Percentiles rank a stretch among this genome's conserved stretches.
Evolutionary conservation across 2,797 vertebrate genomes (phyloP).

Genomic region (Huso huso): DNA sequence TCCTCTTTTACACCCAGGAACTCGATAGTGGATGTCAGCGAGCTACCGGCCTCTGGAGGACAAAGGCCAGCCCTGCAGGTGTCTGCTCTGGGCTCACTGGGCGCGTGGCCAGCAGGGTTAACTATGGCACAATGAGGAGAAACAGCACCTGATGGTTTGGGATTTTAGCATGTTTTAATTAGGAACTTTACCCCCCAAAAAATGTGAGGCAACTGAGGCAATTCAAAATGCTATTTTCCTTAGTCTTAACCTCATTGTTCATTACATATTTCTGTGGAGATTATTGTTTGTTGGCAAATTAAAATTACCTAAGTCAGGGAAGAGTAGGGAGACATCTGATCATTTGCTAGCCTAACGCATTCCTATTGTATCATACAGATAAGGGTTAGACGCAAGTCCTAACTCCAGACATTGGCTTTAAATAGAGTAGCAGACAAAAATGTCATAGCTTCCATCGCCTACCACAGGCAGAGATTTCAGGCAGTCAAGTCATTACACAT

Average conservation of each 20-base stretch:
- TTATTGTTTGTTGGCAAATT: background rate
- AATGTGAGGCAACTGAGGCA: constrained; percentile 9
- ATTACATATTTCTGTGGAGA: background rate
- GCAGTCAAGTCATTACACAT: background rate
- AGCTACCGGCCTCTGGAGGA: too few relatives aligned
- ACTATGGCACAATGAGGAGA: too few relatives aligned
- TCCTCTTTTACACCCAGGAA: too few relatives aligned
- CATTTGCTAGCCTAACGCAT: background rate
- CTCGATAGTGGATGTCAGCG: too few relatives aligned
- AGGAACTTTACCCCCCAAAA: constrained; percentile 5
- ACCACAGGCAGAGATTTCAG: background rate
- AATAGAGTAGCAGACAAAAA: background rate
- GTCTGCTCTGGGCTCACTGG: too few relatives aligned
- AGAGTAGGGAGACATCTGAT: background rate
- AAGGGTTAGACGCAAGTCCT: background rate
- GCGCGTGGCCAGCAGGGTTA: too few relatives aligned
- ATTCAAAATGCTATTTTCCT: background rate
- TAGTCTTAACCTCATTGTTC: background rate
- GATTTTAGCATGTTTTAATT: constrained; percentile 26
- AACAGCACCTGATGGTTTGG: background rate
- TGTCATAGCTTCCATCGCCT: background rate
- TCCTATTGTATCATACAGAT: constrained; percentile 2
- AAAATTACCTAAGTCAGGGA: background rate
- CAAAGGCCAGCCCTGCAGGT: too few relatives aligned
- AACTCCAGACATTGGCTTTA: background rate